Conservation (phyloP, 2,888 invertebrate genomes). For the Masnerella sp. region DNA sequence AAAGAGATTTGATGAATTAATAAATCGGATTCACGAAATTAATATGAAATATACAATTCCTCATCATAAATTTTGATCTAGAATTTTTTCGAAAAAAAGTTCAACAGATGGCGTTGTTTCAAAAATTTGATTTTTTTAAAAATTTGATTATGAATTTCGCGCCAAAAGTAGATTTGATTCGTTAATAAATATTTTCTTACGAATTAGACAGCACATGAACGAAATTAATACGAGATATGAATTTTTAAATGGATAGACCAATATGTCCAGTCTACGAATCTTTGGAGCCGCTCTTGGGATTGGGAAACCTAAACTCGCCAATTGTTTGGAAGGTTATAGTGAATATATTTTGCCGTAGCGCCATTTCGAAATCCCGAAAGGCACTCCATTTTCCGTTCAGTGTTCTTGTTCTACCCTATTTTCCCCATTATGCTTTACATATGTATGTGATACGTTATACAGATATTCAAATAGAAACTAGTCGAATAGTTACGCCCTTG, state of each 20-base stretch:
- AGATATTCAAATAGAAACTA: constrained; percentile 36
- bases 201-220: no score
- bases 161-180: no score
- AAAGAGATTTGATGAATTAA: no score
- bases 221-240: constrained; percentile 27
- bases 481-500: constrained; percentile 10
- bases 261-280: constrained; percentile 39
- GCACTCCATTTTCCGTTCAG: constrained; percentile 43
- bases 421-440: constrained; percentile 35
- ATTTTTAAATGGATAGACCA: constrained; percentile 54
- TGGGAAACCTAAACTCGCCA: constrained; percentile 57
- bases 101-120: no score
- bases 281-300: constrained; percentile 54
- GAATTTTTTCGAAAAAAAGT: no score
- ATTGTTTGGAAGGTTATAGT: constrained; percentile 61
- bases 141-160: no score
- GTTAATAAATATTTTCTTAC: no score
- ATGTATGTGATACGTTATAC: constrained; percentile 40
- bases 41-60: no score
- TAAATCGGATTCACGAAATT: no score
- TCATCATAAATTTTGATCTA: no score
- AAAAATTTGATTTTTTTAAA: no score
- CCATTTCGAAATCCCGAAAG: constrained; percentile 40
- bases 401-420: constrained; percentile 38
- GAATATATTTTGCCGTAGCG: constrained; percentile 42